A percentile compares a stretch with the other conserved stretches of the same genome.
These are phyloP conservation scores for Tethea ocularis DNA, from an alignment of 2,888 invertebrate genomes.

Conservation along the genomic window DNA sequence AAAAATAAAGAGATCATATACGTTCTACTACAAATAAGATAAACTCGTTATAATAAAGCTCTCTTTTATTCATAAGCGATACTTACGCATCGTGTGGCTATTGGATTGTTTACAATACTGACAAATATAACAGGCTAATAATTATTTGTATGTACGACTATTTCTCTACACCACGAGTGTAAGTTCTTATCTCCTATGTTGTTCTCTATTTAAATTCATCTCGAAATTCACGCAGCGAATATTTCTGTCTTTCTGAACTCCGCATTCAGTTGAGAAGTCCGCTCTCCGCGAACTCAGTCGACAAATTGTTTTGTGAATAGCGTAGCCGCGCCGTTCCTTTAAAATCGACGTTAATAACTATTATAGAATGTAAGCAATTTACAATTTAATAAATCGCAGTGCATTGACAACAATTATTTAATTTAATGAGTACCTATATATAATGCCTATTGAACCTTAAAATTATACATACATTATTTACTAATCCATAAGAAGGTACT, in stretches of 20 bases:
- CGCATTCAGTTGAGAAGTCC: too few species aligned
- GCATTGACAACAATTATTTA: background rate
- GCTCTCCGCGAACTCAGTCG: too few species aligned
- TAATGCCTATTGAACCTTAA: slow-evolving; percentile 1
- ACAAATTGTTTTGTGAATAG: too few species aligned
- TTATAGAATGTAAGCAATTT: background rate
- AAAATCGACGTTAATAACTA: too few species aligned
- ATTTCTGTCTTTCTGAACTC: too few species aligned
- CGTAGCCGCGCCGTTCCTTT: too few species aligned
- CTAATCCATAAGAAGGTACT: background rate
- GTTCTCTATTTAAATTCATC: background rate
- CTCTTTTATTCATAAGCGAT: slow-evolving; percentile 62
- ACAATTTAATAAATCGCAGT: background rate
- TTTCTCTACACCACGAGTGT: slow-evolving; percentile 8
- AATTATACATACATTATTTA: background rate
- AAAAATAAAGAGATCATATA: slow-evolving; percentile 82
- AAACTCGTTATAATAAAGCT: slow-evolving; percentile 79
- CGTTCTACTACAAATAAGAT: slow-evolving; percentile 77
- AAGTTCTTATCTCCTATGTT: slow-evolving; percentile 12
- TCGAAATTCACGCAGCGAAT: background rate
- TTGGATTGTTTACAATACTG: slow-evolving; percentile 59
- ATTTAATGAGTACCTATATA: background rate
- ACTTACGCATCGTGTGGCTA: slow-evolving; percentile 54
- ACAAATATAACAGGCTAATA: slow-evolving; percentile 22
- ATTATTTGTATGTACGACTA: slow-evolving; percentile 7